phyloP scores from a whole-genome alignment of 1,140 invertebrate genomes.

The Hyles euphorbiae region DNA sequence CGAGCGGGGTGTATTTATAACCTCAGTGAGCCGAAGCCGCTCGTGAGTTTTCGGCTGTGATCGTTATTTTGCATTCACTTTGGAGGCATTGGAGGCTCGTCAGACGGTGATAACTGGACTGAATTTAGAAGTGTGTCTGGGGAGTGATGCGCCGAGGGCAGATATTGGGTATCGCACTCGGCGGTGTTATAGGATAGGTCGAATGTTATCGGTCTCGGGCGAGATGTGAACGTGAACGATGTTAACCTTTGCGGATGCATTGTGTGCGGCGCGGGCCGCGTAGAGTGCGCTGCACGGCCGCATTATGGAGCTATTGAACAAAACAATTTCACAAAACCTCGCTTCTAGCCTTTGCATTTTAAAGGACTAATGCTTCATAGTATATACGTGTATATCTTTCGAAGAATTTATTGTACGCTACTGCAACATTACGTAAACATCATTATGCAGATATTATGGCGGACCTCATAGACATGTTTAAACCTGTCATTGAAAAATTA shows the following conservation, averaged over 20 bases:
- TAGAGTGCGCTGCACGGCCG: not conserved
- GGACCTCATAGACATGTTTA: too few species aligned
- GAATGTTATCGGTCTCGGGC: constrained; percentile 22
- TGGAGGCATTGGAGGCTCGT: constrained; percentile 22
- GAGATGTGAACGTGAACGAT: constrained; percentile 17
- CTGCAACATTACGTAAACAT: too few species aligned
- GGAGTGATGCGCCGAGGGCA: not conserved
- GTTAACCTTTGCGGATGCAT: constrained; percentile 16
- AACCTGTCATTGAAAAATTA: too few species aligned
- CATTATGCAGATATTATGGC: too few species aligned
- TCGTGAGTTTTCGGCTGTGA: constrained; percentile 30
- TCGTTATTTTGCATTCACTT: constrained; percentile 40
- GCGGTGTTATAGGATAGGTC: constrained; percentile 15
- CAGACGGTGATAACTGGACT: constrained; percentile 18
- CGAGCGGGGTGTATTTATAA: constrained; percentile 34
- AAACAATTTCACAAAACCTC: too few species aligned
- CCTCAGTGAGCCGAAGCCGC: constrained; percentile 23
- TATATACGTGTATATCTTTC: too few species aligned
- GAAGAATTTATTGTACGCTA: too few species aligned
- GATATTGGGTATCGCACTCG: constrained; percentile 2
- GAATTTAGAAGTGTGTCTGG: constrained; percentile 14
- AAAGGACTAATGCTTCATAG: too few species aligned
- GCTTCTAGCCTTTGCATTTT: too few species aligned
- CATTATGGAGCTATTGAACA: not conserved
- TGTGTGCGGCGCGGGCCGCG: not conserved